Conservation (phyloP, 2,888 invertebrate species). For the Ophioninae sp. region DNA sequence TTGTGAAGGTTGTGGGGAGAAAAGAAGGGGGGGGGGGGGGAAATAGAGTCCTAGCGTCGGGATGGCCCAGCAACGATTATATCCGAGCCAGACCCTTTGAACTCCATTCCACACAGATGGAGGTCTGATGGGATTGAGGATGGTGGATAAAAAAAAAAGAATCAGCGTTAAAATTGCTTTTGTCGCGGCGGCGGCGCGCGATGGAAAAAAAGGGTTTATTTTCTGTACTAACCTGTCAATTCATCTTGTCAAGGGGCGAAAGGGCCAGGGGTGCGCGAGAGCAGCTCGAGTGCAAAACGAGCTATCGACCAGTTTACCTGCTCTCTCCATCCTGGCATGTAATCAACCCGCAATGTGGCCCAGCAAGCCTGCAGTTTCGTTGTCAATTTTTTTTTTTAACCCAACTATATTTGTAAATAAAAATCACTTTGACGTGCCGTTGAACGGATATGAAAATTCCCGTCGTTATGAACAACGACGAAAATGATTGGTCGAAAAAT, state of each 20-base stretch:
- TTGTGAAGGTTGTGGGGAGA: too few species aligned
- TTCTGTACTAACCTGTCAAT: constrained; percentile 51
- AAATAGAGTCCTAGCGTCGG: neutral
- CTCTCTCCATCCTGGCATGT: constrained; percentile 43
- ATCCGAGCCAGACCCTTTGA: neutral
- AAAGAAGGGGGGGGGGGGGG: too few species aligned
- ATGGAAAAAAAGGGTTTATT: constrained; percentile 28
- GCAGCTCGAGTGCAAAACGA: constrained; percentile 51
- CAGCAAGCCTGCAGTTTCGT: constrained; percentile 20
- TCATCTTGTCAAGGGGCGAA: constrained; percentile 48
- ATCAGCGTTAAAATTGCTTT: constrained; percentile 30
- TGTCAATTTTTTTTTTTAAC: neutral
- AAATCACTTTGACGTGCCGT: neutral
- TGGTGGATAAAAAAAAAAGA: constrained; percentile 8
- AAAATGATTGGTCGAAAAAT: neutral
- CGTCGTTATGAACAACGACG: constrained; percentile 10
- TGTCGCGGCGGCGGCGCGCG: neutral
- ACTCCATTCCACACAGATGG: constrained; percentile 43
- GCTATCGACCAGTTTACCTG: constrained; percentile 39
- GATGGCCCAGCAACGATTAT: neutral
- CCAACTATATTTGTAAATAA: neutral
- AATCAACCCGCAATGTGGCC: constrained; percentile 40
- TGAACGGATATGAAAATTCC: constrained; percentile 22
- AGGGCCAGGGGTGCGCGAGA: constrained; percentile 28
- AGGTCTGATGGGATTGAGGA: constrained; percentile 20